Base-by-base conservation (phyloP, 2,888 invertebrate species). In the Drosophila fulvimacula region DNA sequence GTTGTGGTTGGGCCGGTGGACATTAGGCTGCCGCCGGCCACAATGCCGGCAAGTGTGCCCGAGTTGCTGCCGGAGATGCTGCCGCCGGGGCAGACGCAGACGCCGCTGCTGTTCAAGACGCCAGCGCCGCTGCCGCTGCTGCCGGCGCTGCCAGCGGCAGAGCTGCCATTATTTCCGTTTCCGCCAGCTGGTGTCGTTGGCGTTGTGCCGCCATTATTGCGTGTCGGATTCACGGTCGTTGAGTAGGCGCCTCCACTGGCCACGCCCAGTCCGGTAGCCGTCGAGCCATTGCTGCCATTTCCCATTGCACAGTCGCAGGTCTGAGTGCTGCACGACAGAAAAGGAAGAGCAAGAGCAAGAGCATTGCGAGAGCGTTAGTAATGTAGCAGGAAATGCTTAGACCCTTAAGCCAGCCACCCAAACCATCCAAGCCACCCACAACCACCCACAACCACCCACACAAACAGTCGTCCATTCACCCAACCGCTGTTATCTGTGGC, bases 1-100 rank as follows among this genome's bases (percentile, higher is more conserved):
- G 92, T 92, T 62, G 91, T 92, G 34, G 92, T 92, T 13, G 92
- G 92, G 73, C 92, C 92, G 66, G 92, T 92, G 78, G 92, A 90
- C 92, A 92, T 92, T 58, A 92, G 79, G 68, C 81, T 92, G 65
- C 91, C 91, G 73, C 91, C 90, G 48, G 88, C 82, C 34, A 91
- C 91, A 69, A 91, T 90, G 76, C 88, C 82, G 62, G 91, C 91
- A 52, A 91, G 74, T 13, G 88, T 82, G 69, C 82, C 84, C 27
- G 81, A 74, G 51, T 81, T 76, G 56, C 61, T 52, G 66, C 76
- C 84, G 48, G 48, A 19, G 49, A 51, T 48, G 55, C 46, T 82
- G 64, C 68, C 68, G 63, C 69, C 62, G 46, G 61, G 61, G 36
- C 81, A 86, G 74, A 83, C 69, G 67, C 86, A 82, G 38, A 58